These are phyloP conservation scores for Emesis furor DNA, from an alignment of 2,888 invertebrate species.

Conservation along the genomic window DNA sequence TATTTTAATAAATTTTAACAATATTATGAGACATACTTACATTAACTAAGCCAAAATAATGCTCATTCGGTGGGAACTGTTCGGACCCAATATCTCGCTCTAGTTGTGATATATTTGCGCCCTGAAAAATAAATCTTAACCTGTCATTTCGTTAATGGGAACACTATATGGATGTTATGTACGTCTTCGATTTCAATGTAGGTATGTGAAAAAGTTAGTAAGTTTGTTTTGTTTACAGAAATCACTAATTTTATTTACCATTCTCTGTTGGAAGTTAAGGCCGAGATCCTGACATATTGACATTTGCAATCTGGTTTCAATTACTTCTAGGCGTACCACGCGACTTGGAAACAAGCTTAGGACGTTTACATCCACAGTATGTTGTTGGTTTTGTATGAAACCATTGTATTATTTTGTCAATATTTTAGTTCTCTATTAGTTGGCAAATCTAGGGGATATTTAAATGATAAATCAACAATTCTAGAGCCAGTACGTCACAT, in stretches of 20 bases:
- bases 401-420: not conserved
- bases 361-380: slow-evolving; percentile 74
- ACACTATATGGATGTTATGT: not conserved
- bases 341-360: slow-evolving; percentile 78
- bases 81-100: slow-evolving; percentile 99
- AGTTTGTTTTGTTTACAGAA: not conserved
- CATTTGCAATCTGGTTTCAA: slow-evolving; percentile 90
- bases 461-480: not conserved
- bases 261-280: slow-evolving; percentile 92
- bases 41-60: slow-evolving; percentile 99
- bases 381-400: not conserved
- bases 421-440: not conserved
- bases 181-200: not conserved
- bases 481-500: slow-evolving; percentile 1
- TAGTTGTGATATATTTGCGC: slow-evolving; percentile 99
- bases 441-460: not conserved
- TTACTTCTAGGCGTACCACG: slow-evolving; percentile 83
- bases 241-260: slow-evolving; percentile 81
- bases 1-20: not conserved
- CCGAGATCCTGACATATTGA: slow-evolving; percentile 92
- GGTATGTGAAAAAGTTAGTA: not conserved
- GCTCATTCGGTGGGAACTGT: slow-evolving; percentile 99
- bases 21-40: slow-evolving; percentile 92
- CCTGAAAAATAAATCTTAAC: slow-evolving; percentile 91
- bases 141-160: not conserved